Base-by-base conservation (phyloP, 2,113 vertebrate species). In the Chaetodon auriga region DNA sequence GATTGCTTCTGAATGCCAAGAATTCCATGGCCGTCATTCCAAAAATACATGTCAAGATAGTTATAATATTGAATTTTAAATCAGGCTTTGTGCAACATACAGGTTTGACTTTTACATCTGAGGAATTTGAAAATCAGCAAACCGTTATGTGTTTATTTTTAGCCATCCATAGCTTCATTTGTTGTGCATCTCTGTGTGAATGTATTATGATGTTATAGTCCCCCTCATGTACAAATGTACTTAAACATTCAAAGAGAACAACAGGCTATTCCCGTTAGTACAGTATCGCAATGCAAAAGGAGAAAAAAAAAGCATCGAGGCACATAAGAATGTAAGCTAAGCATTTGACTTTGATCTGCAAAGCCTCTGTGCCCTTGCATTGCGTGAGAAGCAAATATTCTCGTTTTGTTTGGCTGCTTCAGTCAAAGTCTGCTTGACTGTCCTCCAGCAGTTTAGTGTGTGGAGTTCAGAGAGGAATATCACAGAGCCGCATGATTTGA, bases 341-440 rank as follows among this genome's bases (percentile, higher is more conserved):
- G 84, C 82, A 57, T 88, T 84, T 43, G 3, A 63, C 89, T 91
- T 94, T 94, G 89, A 94, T 93, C 78, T 90, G 75, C 77, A 87
- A 87, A 91, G 84, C 86, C 84, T 86, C 78, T 51, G 45, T 87
- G 88, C 70, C 75, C 83, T 70, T 19, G 75, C 76, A 6, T 80
- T 78, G 77, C 19, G 21, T 78, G 85, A 89, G 81, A 89, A 79
- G 75, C 81, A 85, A 89, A 89, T 87, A 81, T 78, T 84, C 63
- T 55, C 16, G 2, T 81, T 85, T 66, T 65, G 69, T 70, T 70
- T 36, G 41, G n/a, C 60, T 71, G n/a, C 60, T 71, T 60, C 68
- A 18, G 46, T 82, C 58, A 19, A n/a, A 30, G 70, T 68, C 81
- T 55, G 68, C 36, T 45, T 68, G 30, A 1, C 45, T 68, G 64